Evolutionary conservation across 1,140 invertebrate genomes (phyloP), one percentile per base, ranked within the genome.

Genomic region (Drosophila pectinifera): DNA sequence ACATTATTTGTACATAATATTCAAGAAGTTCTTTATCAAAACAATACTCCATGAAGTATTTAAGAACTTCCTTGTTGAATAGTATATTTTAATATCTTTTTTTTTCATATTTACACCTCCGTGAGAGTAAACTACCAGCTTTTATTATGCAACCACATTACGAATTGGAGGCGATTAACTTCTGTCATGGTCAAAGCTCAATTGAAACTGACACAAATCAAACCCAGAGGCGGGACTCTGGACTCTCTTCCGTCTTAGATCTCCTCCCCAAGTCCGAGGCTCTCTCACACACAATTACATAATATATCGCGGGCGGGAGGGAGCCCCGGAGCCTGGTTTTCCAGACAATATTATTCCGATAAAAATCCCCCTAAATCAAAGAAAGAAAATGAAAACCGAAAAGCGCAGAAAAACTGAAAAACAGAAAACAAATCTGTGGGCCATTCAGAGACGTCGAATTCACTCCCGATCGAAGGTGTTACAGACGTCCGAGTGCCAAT

Each of bases 171-270:
- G 24, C 18, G 59, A 63, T 63, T 31, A 58, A 64, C 55, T 64
- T 61, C 80, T 85, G 81, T 85, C 80, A 80, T 75, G 80, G 81
- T 76, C 80, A 67, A 79, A 76, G 77, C 74, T 77, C 72, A 85
- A 77, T 84, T 58, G 57, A 58, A 57, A 39, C 39, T 41, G 51
- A 65, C 42, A 75, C 62, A 79, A 81, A 53, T 58, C 38, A 80
- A 42, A 53, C 54, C 57, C 73, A 62, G 18, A 67, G 64, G 64
- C 64, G 63, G 63, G 48, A 76, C 49, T 51, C 28, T 34, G 1
- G 36, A 67, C 39, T 41, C 73, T 85, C 81, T 86, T 85, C 81
- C 81, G 77, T 85, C 81, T 85, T 65, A 73, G 81, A 85, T 86
- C 69, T 65, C 16, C 24, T 43, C 20, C 28, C 41, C 24, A 28